These are phyloP conservation scores for Aldrovandia affinis DNA, from an alignment of 2,797 vertebrate species.

Conservation along the genomic window DNA sequence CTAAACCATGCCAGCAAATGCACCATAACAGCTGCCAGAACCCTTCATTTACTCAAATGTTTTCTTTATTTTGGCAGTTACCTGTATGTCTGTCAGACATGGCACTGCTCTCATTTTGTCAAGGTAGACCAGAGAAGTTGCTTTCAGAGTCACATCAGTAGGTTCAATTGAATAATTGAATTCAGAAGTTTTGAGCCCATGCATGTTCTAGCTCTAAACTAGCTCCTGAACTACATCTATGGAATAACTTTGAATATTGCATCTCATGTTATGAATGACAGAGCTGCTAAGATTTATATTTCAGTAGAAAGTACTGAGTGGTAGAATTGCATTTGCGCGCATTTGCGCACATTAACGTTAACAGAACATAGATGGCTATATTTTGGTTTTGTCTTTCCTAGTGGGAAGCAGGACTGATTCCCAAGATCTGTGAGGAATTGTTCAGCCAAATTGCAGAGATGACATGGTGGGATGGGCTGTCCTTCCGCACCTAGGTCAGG, in stretches of 20 bases:
- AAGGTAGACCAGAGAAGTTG: too few species aligned
- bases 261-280: too few species aligned
- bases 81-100: too few species aligned
- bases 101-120: neutral
- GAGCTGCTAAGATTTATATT: too few species aligned
- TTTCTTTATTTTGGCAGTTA: too few species aligned
- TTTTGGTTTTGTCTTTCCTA: conserved; percentile 48
- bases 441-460: conserved; percentile 76
- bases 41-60: too few species aligned
- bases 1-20: too few species aligned
- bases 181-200: neutral
- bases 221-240: neutral
- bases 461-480: conserved; percentile 73
- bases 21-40: too few species aligned
- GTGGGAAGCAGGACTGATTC: conserved; percentile 79
- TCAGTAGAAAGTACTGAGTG: too few species aligned
- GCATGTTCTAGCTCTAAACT: neutral
- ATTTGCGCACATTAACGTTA: too few species aligned
- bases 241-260: neutral
- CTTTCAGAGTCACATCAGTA: neutral
- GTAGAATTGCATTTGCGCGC: too few species aligned
- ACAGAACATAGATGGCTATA: too few species aligned
- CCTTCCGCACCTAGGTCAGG: conserved; percentile 83
- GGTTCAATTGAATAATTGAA: neutral
- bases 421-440: conserved; percentile 81